phyloP scores from a whole-genome alignment of 2,888 invertebrate species.

The Euproctis similis region DNA sequence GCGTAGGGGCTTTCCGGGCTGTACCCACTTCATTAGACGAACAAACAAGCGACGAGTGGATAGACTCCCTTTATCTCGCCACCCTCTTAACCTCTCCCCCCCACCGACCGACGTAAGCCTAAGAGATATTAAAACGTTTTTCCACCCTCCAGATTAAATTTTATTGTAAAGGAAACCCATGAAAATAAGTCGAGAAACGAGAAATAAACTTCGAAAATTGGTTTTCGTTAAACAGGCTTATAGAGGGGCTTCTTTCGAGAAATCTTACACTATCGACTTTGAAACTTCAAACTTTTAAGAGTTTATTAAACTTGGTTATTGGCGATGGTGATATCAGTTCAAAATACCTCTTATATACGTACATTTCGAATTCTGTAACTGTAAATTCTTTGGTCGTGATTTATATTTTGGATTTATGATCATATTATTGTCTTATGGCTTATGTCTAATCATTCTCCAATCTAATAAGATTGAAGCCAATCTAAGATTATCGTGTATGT shows the following conservation, averaged over 20 bases:
- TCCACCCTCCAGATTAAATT: conserved; percentile 24
- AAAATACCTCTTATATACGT: neutral
- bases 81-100: conserved; percentile 49
- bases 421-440: too few species aligned
- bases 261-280: conserved; percentile 6
- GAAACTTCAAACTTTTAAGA: too few species aligned
- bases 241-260: conserved; percentile 17
- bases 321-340: too few species aligned
- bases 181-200: conserved; percentile 26
- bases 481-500: too few species aligned
- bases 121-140: conserved; percentile 30
- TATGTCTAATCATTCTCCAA: too few species aligned
- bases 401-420: too few species aligned
- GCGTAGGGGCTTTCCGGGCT: conserved; percentile 30
- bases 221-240: conserved; percentile 24
- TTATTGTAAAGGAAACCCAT: conserved; percentile 29
- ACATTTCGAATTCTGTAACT: too few species aligned
- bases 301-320: too few species aligned
- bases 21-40: conserved; percentile 66
- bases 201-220: conserved; percentile 28
- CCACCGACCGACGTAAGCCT: conserved; percentile 24
- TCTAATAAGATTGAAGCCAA: too few species aligned
- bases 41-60: conserved; percentile 58
- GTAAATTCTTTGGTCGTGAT: too few species aligned
- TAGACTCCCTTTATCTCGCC: conserved; percentile 48